Base-by-base conservation (phyloP, 2,113 vertebrate species). In the Larimichthys crocea region DNA sequence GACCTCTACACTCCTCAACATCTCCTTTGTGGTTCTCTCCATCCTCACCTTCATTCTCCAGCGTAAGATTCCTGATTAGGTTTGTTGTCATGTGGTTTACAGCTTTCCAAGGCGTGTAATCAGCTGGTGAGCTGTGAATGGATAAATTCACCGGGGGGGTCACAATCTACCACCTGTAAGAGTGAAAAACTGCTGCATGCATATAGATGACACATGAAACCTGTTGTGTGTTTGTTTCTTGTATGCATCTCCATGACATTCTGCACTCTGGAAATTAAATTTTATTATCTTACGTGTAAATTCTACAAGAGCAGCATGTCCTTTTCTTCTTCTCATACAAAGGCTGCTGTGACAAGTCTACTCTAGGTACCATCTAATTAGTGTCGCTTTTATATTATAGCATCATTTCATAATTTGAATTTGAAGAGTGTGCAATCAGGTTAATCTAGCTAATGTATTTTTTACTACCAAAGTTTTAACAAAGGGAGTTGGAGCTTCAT, bases 311-410 rank as follows among this genome's bases (percentile, higher is more conserved):
- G 15, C 42, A 63, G 14, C 48, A 35, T 24, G 0, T 29, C 22
- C 4, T 62, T 55, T 31, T 49, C 11, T 19, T 40, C 20, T 55
- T 14, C n/a, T 59, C 19, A 9, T 8, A 12, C 46, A 14, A 15
- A 85, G 16, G 52, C 67, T 40, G 20, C 53, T 29, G 44, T 53
- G 26, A 71, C 52, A 67, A 70, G 35, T 35, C 35, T 10, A 20
- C 48, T 67, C 20, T 5, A 16, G 44, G 26, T 71, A 53, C 60
- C 24, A 76, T 71, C 50, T 9, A 60, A 35, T 70, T 80, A 66
- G 46, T 20, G 46, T 35, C 35, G 24, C n/a, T 26, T 59, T 75
- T 22, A 20, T 62, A 19, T 62, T 31, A 61, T 22, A 24, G 44
- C 40, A 24, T 48, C 20, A 20, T 73, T 66, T 59, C 57, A 5